Evolutionary conservation across 2,888 invertebrate species (phyloP).

Genomic region (Torymus tubicola): DNA sequence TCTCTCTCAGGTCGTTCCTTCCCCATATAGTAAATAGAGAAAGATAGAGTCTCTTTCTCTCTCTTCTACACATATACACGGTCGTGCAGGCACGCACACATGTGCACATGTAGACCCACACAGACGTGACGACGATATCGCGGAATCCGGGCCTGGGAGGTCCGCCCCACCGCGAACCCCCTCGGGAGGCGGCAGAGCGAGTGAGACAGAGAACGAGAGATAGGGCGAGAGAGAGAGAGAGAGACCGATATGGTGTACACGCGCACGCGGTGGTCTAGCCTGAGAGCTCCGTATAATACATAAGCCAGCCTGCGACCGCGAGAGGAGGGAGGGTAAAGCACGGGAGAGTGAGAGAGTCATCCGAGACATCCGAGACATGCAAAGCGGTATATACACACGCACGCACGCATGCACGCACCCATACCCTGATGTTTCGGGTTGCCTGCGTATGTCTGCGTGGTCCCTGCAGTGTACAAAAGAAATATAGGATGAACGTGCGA

Average conservation of each 20-base stretch:
- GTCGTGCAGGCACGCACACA: background rate
- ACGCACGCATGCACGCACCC: background rate
- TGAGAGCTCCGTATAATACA: background rate
- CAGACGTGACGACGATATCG: conserved; percentile 25
- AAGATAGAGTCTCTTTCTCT: too few species aligned
- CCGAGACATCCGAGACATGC: conserved; percentile 36
- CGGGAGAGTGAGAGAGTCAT: conserved; percentile 10
- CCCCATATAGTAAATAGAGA: too few species aligned
- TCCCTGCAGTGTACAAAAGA: background rate
- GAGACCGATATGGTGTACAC: background rate
- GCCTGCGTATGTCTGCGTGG: too few species aligned
- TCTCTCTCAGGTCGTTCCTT: too few species aligned
- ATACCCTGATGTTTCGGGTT: too few species aligned
- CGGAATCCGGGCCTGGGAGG: conserved; percentile 46
- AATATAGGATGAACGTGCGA: background rate
- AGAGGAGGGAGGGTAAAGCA: conserved; percentile 7
- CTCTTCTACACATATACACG: too few species aligned
- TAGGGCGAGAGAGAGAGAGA: background rate
- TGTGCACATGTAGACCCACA: background rate
- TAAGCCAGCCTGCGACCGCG: conserved; percentile 16
- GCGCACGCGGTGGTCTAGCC: conserved; percentile 29
- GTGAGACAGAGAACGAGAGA: background rate
- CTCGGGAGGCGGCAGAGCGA: background rate
- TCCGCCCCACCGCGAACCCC: conserved; percentile 3
- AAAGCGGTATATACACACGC: conserved; percentile 5